Conservation (phyloP, 2,113 vertebrate species). For the Shinisaurus crocodilurus region DNA sequence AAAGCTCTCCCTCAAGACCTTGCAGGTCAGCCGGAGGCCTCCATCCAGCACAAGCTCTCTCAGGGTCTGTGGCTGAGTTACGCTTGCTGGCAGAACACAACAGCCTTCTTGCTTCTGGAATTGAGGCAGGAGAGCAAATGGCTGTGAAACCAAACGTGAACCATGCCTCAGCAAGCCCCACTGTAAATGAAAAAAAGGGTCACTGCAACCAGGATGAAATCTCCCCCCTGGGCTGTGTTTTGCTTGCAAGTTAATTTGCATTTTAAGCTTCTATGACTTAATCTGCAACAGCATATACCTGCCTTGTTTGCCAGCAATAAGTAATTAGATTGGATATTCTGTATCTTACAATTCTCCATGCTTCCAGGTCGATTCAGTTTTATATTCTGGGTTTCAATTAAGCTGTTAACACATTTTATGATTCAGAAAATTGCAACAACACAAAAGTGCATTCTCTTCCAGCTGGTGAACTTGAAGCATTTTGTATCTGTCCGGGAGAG, state of each 20-base stretch:
- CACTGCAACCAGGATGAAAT: background rate
- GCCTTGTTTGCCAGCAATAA: constrained; percentile 1
- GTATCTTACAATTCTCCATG: background rate
- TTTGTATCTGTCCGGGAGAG: background rate
- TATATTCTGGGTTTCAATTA: background rate
- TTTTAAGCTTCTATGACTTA: background rate
- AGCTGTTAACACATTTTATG: background rate
- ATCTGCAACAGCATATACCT: background rate
- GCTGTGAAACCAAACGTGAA: background rate
- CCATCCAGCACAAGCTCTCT: background rate
- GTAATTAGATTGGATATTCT: background rate
- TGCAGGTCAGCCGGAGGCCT: background rate
- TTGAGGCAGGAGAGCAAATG: background rate
- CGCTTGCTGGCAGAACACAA: background rate
- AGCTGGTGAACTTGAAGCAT: background rate
- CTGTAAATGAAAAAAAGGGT: background rate
- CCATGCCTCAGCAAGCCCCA: background rate
- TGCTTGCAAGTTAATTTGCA: background rate
- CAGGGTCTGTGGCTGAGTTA: background rate
- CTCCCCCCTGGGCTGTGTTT: background rate
- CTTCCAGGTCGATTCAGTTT: background rate
- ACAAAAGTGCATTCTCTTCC: background rate
- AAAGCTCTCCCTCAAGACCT: background rate
- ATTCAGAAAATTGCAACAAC: background rate
- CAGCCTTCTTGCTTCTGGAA: background rate